Percentiles rank a stretch among this genome's conserved stretches.
Conservation (phyloP, 1,140 invertebrate species). For the Drosophila pseudoobscura region DNA sequence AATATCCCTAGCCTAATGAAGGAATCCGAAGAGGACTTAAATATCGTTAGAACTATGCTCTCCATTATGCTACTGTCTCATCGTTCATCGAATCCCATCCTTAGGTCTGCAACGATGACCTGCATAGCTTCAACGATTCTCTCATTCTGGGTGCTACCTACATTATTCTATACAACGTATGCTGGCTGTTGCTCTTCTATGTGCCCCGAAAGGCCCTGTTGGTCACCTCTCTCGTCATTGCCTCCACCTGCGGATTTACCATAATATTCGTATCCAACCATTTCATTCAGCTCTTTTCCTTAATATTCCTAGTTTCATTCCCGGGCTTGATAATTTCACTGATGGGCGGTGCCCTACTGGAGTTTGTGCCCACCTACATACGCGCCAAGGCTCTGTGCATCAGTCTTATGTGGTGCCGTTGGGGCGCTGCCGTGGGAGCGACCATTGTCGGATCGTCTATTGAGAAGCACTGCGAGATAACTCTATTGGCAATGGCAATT, state of each 20-base stretch:
- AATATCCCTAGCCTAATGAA: slow-evolving; percentile 2
- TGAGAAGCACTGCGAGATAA: slow-evolving; percentile 52
- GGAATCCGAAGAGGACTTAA: slow-evolving; percentile 41
- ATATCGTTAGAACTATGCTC: slow-evolving; percentile 12
- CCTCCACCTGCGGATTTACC: slow-evolving; percentile 41
- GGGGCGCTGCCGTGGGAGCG: slow-evolving; percentile 51
- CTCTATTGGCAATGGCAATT: slow-evolving; percentile 37
- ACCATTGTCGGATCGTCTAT: slow-evolving; percentile 38
- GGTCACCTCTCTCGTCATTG: slow-evolving; percentile 30
- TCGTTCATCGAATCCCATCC: background rate
- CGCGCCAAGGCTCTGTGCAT: slow-evolving; percentile 63
- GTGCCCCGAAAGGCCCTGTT: slow-evolving; percentile 47
- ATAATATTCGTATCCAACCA: slow-evolving; percentile 30
- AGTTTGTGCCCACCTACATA: slow-evolving; percentile 53
- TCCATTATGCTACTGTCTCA: too few species aligned
- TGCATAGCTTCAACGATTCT: slow-evolving; percentile 53
- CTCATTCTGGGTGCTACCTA: slow-evolving; percentile 47
- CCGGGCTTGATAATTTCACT: slow-evolving; percentile 51
- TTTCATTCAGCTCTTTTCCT: slow-evolving; percentile 41
- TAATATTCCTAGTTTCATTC: slow-evolving; percentile 42
- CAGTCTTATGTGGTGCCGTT: slow-evolving; percentile 60
- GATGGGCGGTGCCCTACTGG: slow-evolving; percentile 53
- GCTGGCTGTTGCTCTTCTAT: slow-evolving; percentile 47
- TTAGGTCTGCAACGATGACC: slow-evolving; percentile 55
- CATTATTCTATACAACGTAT: slow-evolving; percentile 53